Evolutionary conservation across 1,140 invertebrate species (phyloP), one percentile per base, ranked within the genome.

Genomic region (Brachionus calyciflorus): DNA sequence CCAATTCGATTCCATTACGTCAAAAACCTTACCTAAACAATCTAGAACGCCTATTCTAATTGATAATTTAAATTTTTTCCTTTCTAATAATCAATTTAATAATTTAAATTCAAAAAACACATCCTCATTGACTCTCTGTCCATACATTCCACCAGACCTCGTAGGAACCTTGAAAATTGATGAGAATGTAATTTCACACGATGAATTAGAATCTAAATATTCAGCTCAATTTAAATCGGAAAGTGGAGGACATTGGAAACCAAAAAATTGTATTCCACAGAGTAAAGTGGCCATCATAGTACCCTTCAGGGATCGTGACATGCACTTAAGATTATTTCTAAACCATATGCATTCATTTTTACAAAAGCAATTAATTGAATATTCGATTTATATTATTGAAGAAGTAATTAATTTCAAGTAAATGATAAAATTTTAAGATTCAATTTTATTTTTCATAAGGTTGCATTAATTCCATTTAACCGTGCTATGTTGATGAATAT

Each of bases 401-500:
- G 83, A 84, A 81, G 83, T 83, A 76, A 51, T 14, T 53, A n/a
- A 3, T 53, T 46, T 63, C 1, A 4, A 19, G 14, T 21, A 24
- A n/a, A n/a, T n/a, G n/a, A n/a, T 37, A 28, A 19, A 46, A 30
- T 48, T 1, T 28, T 17, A 24, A 17, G 68, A 55, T 53, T 26
- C 63, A 79, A 68, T 65, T 51, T 79, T 79, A 78, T 78, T 76
- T 17, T 28, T 53, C 26, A 14, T n/a, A 33, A 80, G 83, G 33
- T 85, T 85, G 90, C 89, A 65, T 86, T 86, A 26, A 88, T 87
- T 10, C 87, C 88, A 12, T 96, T 95, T 82, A 95, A 95, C 84
- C 88, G 93, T 70, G 93, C 92, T 2, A 91, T 91, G 86, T 87
- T 96, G 51, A 92, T 96, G 90, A 96, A 96, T 84, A 89, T 94